These are phyloP conservation scores for Panthera tigris DNA, from an alignment of 2,113 vertebrate species.

Conservation along the genomic window DNA sequence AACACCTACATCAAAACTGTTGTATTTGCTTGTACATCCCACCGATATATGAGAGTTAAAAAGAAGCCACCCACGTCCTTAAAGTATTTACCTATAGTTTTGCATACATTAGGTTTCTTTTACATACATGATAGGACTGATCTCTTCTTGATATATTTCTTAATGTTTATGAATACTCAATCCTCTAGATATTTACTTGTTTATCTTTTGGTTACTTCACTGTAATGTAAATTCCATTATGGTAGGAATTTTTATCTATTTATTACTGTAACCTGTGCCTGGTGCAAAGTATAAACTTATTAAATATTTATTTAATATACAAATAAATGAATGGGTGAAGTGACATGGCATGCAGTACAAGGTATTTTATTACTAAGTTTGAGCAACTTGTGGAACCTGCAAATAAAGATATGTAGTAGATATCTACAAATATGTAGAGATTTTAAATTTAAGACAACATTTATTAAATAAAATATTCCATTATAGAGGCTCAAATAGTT, in stretches of 20 bases:
- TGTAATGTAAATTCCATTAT: background rate
- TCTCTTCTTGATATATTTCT: background rate
- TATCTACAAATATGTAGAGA: background rate
- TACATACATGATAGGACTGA: background rate
- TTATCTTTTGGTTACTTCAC: background rate
- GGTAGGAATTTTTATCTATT: background rate
- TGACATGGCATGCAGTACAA: background rate
- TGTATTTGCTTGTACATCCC: background rate
- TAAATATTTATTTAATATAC: background rate
- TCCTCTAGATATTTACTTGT: background rate
- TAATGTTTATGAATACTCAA: background rate
- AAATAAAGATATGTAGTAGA: background rate
- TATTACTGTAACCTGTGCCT: background rate
- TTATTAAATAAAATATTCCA: background rate
- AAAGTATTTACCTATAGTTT: background rate
- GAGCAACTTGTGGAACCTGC: background rate
- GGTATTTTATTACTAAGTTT: background rate
- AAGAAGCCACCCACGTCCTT: background rate
- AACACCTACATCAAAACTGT: background rate
- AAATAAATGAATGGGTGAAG: background rate
- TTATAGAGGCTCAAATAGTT: background rate
- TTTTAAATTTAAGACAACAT: background rate
- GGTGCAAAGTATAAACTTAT: background rate
- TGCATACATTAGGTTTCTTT: background rate
- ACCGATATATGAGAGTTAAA: background rate